Percentiles rank a stretch among this genome's conserved stretches.
Evolutionary conservation across 2,888 invertebrate genomes (phyloP).

Genomic region (Machimus atricapillus): DNA sequence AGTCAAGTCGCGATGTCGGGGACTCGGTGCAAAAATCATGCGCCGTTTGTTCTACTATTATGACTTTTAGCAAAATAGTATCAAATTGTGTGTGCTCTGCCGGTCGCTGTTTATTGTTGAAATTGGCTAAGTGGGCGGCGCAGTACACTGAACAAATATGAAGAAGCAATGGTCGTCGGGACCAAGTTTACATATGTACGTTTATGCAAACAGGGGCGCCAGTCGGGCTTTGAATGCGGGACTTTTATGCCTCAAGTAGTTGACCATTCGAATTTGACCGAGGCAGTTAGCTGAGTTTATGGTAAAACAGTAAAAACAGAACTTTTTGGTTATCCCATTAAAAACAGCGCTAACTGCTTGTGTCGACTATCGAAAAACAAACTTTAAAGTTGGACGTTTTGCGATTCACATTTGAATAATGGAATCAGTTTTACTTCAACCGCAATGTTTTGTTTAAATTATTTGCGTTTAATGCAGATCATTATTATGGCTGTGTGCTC

Average conservation of each 20-base stretch:
- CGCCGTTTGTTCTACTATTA: conserved; percentile 14
- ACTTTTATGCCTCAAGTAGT: background rate
- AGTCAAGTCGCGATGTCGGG: background rate
- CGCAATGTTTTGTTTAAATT: background rate
- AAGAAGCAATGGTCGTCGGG: background rate
- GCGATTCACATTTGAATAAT: background rate
- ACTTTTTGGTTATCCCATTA: background rate
- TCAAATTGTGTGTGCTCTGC: background rate
- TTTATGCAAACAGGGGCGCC: background rate
- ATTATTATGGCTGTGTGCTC: background rate
- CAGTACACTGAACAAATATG: background rate
- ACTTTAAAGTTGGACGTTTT: background rate
- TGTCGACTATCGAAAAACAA: background rate
- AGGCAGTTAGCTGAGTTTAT: background rate
- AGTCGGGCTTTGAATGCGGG: background rate
- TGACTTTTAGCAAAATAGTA: conserved; percentile 22
- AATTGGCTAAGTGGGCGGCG: background rate
- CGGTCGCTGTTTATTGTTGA: background rate
- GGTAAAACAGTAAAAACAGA: background rate
- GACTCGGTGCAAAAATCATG: background rate
- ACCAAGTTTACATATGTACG: background rate
- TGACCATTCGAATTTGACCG: background rate
- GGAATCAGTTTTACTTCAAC: background rate
- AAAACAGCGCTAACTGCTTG: background rate
- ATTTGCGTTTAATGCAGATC: background rate